These are phyloP conservation scores for Gymnocheta viridis DNA, from an alignment of 2,888 invertebrate species.

Conservation along the genomic window DNA sequence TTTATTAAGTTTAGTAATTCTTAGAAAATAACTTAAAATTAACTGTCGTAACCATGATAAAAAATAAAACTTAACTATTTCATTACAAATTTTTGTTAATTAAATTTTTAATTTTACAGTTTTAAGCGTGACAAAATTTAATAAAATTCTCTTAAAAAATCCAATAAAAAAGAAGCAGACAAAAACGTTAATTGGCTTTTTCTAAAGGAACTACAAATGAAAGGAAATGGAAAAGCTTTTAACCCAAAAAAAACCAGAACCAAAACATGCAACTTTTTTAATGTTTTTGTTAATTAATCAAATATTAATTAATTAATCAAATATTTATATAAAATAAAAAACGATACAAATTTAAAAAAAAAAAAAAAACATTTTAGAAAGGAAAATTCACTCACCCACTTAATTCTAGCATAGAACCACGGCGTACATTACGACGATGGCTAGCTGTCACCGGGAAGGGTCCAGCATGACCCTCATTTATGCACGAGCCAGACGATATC, in stretches of 20 bases:
- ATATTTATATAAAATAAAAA: slow-evolving; percentile 1
- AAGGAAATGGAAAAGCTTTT: neutral
- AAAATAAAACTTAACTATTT: slow-evolving; percentile 33
- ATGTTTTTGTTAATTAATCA: neutral
- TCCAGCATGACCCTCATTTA: slow-evolving; percentile 83
- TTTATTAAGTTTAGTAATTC: slow-evolving; percentile 25
- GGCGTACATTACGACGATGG: slow-evolving; percentile 87
- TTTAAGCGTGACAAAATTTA: too few species aligned
- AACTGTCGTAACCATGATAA: slow-evolving; percentile 45
- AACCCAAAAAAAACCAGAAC: slow-evolving; percentile 30
- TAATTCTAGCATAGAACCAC: slow-evolving; percentile 92
- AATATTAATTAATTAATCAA: neutral
- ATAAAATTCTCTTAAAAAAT: neutral
- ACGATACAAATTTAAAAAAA: slow-evolving; percentile 26
- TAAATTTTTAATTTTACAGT: neutral
- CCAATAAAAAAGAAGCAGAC: neutral
- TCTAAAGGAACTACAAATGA: slow-evolving; percentile 31
- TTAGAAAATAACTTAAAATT: slow-evolving; percentile 59
- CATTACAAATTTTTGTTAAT: slow-evolving; percentile 13
- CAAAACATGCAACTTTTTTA: slow-evolving; percentile 50
- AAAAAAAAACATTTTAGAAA: neutral
- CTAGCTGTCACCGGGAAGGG: slow-evolving; percentile 87
- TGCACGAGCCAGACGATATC: slow-evolving; percentile 74
- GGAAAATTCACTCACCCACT: slow-evolving; percentile 85
- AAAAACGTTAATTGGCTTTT: neutral